Percentiles rank a stretch among this genome's conserved stretches.
Evolutionary conservation across 1,140 invertebrate species (phyloP).

Genomic region (Agraylea sexmaculata): DNA sequence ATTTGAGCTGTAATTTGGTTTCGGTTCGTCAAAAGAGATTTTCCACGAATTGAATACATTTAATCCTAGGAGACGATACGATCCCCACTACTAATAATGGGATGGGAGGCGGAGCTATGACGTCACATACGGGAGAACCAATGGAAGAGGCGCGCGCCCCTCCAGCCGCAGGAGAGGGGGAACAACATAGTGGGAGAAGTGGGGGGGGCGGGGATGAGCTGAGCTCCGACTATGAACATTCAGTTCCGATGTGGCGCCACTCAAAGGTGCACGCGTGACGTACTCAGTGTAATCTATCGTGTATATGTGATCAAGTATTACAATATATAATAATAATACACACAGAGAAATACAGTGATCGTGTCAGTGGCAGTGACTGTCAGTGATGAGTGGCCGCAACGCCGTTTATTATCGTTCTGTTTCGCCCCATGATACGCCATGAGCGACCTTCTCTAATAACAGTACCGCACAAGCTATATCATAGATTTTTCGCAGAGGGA

Average conservation of each 20-base stretch:
- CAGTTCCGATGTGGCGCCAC: slow-evolving; percentile 30
- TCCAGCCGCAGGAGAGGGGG: slow-evolving; percentile 26
- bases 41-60: slow-evolving; percentile 25
- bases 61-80: slow-evolving; percentile 23
- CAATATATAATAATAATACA: too few species aligned
- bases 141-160: slow-evolving; percentile 25
- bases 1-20: too few species aligned
- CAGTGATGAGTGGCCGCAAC: slow-evolving; percentile 32
- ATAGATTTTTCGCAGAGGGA: slow-evolving; percentile 22
- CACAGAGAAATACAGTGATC: too few species aligned
- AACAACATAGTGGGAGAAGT: slow-evolving; percentile 17
- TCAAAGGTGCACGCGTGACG: slow-evolving; percentile 31
- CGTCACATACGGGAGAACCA: slow-evolving; percentile 11
- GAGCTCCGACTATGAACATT: slow-evolving; percentile 25
- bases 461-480: slow-evolving; percentile 21
- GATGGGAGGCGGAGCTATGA: slow-evolving; percentile 18
- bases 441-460: slow-evolving; percentile 25
- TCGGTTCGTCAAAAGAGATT: slow-evolving; percentile 20
- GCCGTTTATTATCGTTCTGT: slow-evolving; percentile 23
- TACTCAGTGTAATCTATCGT: too few species aligned
- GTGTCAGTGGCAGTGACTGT: too few species aligned
- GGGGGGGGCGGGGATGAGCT: slow-evolving; percentile 20
- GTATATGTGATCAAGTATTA: too few species aligned
- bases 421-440: slow-evolving; percentile 24
- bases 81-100: slow-evolving; percentile 20